Conservation (phyloP, 2,113 vertebrate species). For the human region GRCh38 chr17:66852501-66853000, state of each 20-base stretch:
- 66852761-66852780: background rate
- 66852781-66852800: background rate
- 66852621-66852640: background rate
- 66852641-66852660: background rate
- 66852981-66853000: fast-evolving
- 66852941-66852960: too few species aligned
- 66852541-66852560: background rate
- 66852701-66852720: too few species aligned
- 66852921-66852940: too few species aligned
- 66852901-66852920: too few species aligned
- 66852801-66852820: background rate
- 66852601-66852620: background rate
- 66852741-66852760: background rate
- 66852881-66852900: too few species aligned
- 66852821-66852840: too few species aligned
- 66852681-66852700: too few species aligned
- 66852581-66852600: background rate
- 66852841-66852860: too few species aligned
- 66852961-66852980: too few species aligned
- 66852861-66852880: too few species aligned
- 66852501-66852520: background rate
- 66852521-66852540: background rate
- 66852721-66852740: background rate
- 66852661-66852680: background rate
- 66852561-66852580: background rate